Base-by-base conservation (phyloP, 2,113 vertebrate species). In the Epinephelus lanceolatus region DNA sequence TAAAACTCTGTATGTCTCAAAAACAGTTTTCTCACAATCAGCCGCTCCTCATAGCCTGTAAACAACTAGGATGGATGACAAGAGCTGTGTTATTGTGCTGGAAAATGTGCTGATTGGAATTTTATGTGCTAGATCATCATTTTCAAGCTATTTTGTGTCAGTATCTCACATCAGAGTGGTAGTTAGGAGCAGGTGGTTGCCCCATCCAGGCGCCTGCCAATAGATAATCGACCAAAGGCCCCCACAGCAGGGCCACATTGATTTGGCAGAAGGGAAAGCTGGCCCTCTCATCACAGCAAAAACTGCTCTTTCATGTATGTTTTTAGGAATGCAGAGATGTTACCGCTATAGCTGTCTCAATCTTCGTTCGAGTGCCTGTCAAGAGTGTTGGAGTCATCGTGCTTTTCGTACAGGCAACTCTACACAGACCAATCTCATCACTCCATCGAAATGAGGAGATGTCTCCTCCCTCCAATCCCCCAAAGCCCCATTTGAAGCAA, bases 141-240 rank as follows among this genome's bases (percentile, higher is more conserved):
- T 93, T 90, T 80, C 61, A 75, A 72, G 76, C 74, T 75, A 80
- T 78, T 89, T 86, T 86, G 81, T 90, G 89, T 92, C 84, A 68
- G 77, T 85, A 76, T 60, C 33, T 86, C 84, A 71, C 86, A 85
- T 88, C 75, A 81, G 69, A 80, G 73, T 66, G 88, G 85, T 85
- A 56, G 62, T 91, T 85, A 88, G 83, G 85, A 93, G 92, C 92
- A 95, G 94, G 93, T 93, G 93, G 92, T 88, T 76, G 82, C 84
- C 92, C 81, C 80, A 62, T 87, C 75, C 79, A 84, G 86, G 56
- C 27, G 37, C 70, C 86, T 94, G 91, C 90, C 93, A 93, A 94
- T 92, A 90, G 80, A 92, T 91, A 93, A 94, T 94, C 86, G 90
- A 92, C 88, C 89, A 78, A 91, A 82, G 83, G 85, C 85, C 84